A percentile compares a stretch with the other conserved stretches of the same genome.
phyloP scores from a whole-genome alignment of 1,140 invertebrate genomes.

The Trichonephila clavata region DNA sequence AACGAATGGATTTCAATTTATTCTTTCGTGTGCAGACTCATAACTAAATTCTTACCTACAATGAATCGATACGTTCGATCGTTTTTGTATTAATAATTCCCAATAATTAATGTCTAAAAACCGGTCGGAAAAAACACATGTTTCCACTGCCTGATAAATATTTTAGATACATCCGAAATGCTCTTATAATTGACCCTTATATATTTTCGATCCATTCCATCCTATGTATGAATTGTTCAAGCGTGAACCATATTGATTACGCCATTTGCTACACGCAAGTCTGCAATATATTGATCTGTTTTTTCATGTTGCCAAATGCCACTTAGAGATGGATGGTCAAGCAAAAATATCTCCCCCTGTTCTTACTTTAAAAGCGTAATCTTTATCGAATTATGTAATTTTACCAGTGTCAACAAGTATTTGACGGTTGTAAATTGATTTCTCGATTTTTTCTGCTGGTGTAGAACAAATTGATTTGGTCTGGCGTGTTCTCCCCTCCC shows the following conservation, averaged over 20 bases:
- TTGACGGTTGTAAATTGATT: neutral
- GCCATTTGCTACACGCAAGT: neutral
- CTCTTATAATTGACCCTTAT: neutral
- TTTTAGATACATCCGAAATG: neutral
- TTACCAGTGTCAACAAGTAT: neutral
- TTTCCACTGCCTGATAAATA: neutral
- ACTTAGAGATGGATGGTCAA: neutral
- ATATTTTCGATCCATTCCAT: neutral
- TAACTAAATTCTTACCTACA: too few species aligned
- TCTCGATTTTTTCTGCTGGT: neutral
- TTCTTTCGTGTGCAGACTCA: too few species aligned
- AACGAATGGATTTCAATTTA: too few species aligned
- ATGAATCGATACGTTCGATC: too few species aligned
- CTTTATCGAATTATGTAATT: neutral
- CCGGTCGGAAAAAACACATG: too few species aligned
- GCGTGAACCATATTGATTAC: neutral
- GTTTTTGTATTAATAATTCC: too few species aligned
- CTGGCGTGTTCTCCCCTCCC: neutral
- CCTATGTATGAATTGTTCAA: neutral
- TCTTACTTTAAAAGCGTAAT: too few species aligned
- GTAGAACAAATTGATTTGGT: neutral
- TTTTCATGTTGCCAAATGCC: neutral
- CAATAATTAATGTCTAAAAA: too few species aligned
- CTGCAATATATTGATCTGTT: conserved; percentile 1
- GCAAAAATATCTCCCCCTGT: neutral